phyloP scores from a whole-genome alignment of 2,797 vertebrate species.

The Sebastes vulpes region DNA sequence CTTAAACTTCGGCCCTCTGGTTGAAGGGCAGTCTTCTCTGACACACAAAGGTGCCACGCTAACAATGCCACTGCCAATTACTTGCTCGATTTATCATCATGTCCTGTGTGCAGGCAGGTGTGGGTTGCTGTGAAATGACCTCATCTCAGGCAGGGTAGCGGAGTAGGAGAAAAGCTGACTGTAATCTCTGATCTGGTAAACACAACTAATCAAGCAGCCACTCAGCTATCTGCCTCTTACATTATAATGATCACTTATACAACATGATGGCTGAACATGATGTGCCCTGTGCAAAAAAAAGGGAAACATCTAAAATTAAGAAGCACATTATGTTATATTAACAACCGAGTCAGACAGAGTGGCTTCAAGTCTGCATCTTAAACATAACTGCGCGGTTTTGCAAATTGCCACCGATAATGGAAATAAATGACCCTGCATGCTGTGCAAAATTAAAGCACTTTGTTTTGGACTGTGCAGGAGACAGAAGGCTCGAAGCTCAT shows the following conservation, averaged over 20 bases:
- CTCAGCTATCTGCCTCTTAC: conserved; percentile 37
- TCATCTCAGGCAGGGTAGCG: conserved; percentile 12
- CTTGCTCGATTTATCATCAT: conserved; percentile 70
- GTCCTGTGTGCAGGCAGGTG: conserved; percentile 40
- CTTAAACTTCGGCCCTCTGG: neutral
- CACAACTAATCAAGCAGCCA: conserved; percentile 62
- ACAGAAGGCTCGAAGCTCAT: conserved; percentile 14
- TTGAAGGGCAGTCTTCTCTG: conserved; percentile 1
- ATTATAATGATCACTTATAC: conserved; percentile 58
- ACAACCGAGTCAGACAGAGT: conserved; percentile 19
- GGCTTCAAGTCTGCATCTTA: conserved; percentile 22
- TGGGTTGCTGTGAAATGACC: conserved; percentile 48
- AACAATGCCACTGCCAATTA: conserved; percentile 64
- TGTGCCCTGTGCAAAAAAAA: conserved; percentile 4
- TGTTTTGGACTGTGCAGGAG: conserved; percentile 34
- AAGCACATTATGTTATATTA: conserved; percentile 24
- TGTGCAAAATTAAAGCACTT: conserved; percentile 40
- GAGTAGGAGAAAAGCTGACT: conserved; percentile 45
- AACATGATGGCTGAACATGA: conserved; percentile 34
- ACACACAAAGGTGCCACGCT: conserved; percentile 48
- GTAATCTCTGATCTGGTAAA: conserved; percentile 57
- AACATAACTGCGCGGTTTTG: conserved; percentile 18
- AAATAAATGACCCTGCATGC: conserved; percentile 42
- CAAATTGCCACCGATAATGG: conserved; percentile 42
- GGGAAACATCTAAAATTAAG: conserved; percentile 16